Evolutionary conservation across 2,797 vertebrate species (phyloP), one percentile per base, ranked within the genome.

Genomic region (Psittacula echo): DNA sequence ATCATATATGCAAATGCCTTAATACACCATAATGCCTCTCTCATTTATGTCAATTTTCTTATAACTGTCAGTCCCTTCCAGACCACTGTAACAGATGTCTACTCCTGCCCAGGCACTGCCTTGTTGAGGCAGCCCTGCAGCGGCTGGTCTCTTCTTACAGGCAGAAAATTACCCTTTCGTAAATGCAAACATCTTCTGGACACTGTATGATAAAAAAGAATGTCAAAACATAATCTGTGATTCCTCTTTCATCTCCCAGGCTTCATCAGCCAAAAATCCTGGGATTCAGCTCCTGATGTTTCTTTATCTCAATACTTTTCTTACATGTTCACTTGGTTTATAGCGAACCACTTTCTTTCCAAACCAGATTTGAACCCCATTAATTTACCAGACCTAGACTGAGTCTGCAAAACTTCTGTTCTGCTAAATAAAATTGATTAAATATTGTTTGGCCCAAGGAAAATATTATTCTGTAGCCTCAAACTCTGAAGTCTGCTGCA

Each of bases 201-300:
- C 8, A 2, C 7, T 1, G 0, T 32, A 5, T 26, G 14, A 23
- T 5, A 34, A 41, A 66, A 62, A 23, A 39, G 9, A 24, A 24
- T 34, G 27, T 32, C 44, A 45, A 84, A 87, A 71, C 60, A 32
- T 5, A 32, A 29, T 18, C 17, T 66, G 7, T n/a, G 51, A 58
- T 62, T 7, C 44, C 2, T 75, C 37, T 65, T 78, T 22, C 11
- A 51, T 75, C 30, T 73, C 21, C 30, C 3, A 44, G 54, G 24
- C 45, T 75, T 86, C 32, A 26, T 68, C 32, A 72, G 42, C 34
- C 53, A 24, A 30, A 78, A 75, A 37, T 23, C 1, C 20, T 60
- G 41, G 6, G 7, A 30, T 81, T 62, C 50, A 41, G 23, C 24
- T 75, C 26, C 17, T 1, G 0, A 0, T 60, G 13, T 30, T 84